Conservation (phyloP, 2,113 vertebrate genomes). For the Bostrychus sinensis region DNA sequence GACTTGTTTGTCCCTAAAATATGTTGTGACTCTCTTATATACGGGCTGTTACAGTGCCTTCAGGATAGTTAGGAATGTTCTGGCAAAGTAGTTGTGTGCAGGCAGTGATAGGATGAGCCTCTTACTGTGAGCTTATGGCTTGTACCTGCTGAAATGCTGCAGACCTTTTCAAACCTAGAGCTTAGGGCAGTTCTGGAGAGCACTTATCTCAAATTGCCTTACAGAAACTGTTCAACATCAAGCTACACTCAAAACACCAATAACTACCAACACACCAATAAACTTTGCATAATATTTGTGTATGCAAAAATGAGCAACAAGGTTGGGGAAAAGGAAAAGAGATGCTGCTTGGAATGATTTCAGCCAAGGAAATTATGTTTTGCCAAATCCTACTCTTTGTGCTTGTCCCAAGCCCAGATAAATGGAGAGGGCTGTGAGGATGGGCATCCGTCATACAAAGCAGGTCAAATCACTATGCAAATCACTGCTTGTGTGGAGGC, state of each 20-base stretch:
- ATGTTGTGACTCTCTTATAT: constrained; percentile 32
- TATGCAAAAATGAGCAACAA: not conserved
- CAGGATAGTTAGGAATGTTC: constrained; percentile 31
- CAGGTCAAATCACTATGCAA: too few species aligned
- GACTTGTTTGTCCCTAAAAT: constrained; percentile 20
- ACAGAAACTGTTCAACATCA: not conserved
- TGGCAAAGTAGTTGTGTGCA: constrained; percentile 9
- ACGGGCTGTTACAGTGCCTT: constrained; percentile 25
- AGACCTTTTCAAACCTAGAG: constrained; percentile 19
- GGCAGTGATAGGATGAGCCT: constrained; percentile 33
- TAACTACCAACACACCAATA: not conserved
- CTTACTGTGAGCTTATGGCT: constrained; percentile 19
- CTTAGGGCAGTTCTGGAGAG: constrained; percentile 22
- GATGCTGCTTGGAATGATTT: too few species aligned
- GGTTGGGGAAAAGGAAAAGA: too few species aligned
- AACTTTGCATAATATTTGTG: not conserved
- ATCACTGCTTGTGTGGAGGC: too few species aligned
- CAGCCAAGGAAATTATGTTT: too few species aligned
- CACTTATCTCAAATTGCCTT: constrained; percentile 13
- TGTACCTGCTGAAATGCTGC: constrained; percentile 23
- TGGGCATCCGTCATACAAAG: too few species aligned
- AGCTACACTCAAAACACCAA: not conserved
- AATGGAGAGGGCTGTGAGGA: too few species aligned
- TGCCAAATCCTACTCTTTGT: too few species aligned
- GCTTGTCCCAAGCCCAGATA: too few species aligned